A percentile compares a stretch with the other conserved stretches of the same genome.
Evolutionary conservation across 2,113 vertebrate species (phyloP).

Genomic region (Microcebus tavaratra): DNA sequence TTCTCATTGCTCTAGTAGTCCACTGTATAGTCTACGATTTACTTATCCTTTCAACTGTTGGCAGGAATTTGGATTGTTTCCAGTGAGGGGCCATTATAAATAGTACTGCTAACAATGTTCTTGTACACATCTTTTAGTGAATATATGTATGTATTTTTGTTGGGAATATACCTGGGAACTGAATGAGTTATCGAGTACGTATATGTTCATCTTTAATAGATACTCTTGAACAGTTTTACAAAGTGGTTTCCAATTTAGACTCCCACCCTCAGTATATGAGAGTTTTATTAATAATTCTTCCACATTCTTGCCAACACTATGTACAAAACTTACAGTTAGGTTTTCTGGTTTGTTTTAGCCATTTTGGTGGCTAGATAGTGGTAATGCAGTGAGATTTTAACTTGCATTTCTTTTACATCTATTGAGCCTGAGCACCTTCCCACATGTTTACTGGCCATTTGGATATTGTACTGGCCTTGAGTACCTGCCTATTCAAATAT

Average conservation of each 20-base stretch:
- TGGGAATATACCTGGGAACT: background rate
- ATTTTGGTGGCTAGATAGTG: background rate
- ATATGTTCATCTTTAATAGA: background rate
- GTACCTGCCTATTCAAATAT: background rate
- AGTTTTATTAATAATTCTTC: background rate
- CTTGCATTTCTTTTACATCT: background rate
- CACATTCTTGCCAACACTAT: background rate
- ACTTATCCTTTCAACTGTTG: background rate
- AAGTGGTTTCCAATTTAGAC: slow-evolving; percentile 1
- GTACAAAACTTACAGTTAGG: background rate
- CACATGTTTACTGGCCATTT: background rate
- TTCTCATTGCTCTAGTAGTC: background rate
- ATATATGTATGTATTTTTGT: background rate
- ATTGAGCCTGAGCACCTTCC: background rate
- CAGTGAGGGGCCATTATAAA: background rate
- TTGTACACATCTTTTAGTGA: background rate
- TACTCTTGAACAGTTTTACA: background rate
- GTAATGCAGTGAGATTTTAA: background rate
- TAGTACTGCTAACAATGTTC: background rate
- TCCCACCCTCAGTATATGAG: background rate
- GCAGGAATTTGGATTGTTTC: slow-evolving; percentile 6
- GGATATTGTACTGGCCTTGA: background rate
- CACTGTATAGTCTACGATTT: background rate
- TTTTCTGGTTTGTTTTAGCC: slow-evolving; percentile 7
- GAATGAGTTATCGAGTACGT: background rate